Evolutionary conservation across 1,140 invertebrate genomes (phyloP), one percentile per base, ranked within the genome.

Genomic region (Rhagoletis zephyria): DNA sequence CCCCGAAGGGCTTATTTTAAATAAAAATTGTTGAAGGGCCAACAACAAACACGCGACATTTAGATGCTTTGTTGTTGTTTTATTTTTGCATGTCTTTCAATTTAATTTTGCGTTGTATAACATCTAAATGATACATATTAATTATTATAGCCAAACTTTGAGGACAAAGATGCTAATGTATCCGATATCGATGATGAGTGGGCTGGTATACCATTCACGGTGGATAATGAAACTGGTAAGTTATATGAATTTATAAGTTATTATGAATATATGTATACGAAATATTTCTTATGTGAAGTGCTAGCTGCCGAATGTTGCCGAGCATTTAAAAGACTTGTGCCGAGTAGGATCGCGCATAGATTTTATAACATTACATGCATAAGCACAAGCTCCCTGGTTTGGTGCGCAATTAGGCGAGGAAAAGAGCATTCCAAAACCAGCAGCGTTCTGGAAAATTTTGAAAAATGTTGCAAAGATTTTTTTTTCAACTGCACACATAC

Each of bases 181-280:
- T 89, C 93, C 51, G 90, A 91, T 30, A 88, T 90, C 89, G 93
- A 94, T 70, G 94, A 95, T 93, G 96, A 95, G 14, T 97, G 96
- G 96, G 95, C 95, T 85, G 96, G 96, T 45, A 94, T 97, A 9
- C 94, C 96, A 4, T 97, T 97, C 92, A 97, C 96, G 87, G 95
- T 97, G 86, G 97, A 98, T 93, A 96, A 96, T 85, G 97, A 98
- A 94, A 98, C 97, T 89, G 97, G 97, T 97, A 92, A 95, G 95
- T 94, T 10, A 40, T 3, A 74, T 70, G 45, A 85, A 42, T 40
- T 60, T 85, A 9, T 40, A 60, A 19, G 16, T 64, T 64, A 19
- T 64, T 14, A 30, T 64, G n/a, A 40, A 65, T 56, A 56, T 56
- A 30, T 30, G 30, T 30, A 30, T 56, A 5, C 51, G 10, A 56